Evolutionary conservation across 1,140 invertebrate species (phyloP), one percentile per base, ranked within the genome.

Genomic region (Copidosoma floridanum): DNA sequence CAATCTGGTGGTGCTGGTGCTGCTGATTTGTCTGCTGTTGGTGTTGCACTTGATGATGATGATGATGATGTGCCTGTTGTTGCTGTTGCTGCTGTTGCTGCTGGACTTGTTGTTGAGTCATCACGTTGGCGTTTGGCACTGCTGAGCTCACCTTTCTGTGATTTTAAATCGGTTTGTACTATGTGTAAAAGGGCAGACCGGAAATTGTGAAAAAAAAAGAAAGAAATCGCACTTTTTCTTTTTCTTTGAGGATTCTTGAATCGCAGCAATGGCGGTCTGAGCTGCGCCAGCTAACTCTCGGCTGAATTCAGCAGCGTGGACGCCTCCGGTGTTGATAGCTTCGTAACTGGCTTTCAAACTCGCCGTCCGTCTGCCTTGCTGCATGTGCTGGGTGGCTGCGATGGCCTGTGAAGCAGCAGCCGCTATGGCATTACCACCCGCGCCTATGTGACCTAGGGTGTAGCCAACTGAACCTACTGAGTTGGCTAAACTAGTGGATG

Each of bases 391-490:
- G 14, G 96, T 98, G 4, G 94, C 94, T 11, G 93, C 94, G 58
- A 98, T 98, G 0, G 95, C 95, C 77, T 98, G 95, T 20, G 94
- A 95, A 0, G 95, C 95, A 14, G 95, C 95, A 1, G 92, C 94
- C 1, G 94, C 94, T 58, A 98, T 95, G 0, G 95, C 92, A 71
- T 89, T 95, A 21, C 90, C 90, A 40, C 90, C 89, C 12, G 81
- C 85, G 20, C 89, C 89, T 64, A 91, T 88, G 55, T 90, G 88
- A 21, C 87, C 85, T 14, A 89, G 74, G 65, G 82, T 83, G 65
- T 89, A 89, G 38, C 80, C 80, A 21, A 85, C 80, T 10, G 81
- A 67, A 46, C 81, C 79, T 10, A 72, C 82, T 47, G 75, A 79
- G 79, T 74, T 83, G 63, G 74, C 61, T n/a, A 76, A 72, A 14